A percentile compares a stretch with the other conserved stretches of the same genome.
Evolutionary conservation across 2,113 vertebrate genomes (phyloP).

Genomic region (Axis porcinus): DNA sequence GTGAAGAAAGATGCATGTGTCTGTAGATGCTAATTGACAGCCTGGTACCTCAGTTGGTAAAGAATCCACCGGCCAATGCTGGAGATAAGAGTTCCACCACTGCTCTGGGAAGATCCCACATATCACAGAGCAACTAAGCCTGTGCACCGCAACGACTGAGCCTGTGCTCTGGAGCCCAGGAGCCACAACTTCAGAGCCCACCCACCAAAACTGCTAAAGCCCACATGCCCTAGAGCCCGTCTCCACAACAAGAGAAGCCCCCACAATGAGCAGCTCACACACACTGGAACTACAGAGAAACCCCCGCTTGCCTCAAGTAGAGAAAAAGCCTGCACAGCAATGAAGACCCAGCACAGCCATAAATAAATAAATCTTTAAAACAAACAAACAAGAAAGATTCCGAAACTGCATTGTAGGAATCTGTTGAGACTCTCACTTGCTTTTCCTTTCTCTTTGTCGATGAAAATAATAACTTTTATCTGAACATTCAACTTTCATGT

Average conservation of each 20-base stretch:
- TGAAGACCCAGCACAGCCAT: neutral
- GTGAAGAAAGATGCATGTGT: neutral
- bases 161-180: neutral
- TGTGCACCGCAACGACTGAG: neutral
- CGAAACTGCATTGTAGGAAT: neutral
- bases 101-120: neutral
- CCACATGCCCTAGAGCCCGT: fast-evolving
- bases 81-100: neutral
- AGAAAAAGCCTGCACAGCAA: neutral
- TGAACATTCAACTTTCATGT: neutral
- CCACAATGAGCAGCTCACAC: neutral
- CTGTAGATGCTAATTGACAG: neutral
- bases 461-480: conserved; percentile 25
- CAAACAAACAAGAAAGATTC: neutral
- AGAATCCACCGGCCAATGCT: neutral
- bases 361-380: neutral
- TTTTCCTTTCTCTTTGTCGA: conserved; percentile 15
- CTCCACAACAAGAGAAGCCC: neutral
- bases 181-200: neutral
- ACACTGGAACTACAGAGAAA: neutral
- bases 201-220: neutral
- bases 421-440: neutral
- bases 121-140: neutral
- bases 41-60: neutral
- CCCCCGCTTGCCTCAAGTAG: neutral